phyloP scores from a whole-genome alignment of 2,888 invertebrate genomes.

The Drosophila suboccidentalis region DNA sequence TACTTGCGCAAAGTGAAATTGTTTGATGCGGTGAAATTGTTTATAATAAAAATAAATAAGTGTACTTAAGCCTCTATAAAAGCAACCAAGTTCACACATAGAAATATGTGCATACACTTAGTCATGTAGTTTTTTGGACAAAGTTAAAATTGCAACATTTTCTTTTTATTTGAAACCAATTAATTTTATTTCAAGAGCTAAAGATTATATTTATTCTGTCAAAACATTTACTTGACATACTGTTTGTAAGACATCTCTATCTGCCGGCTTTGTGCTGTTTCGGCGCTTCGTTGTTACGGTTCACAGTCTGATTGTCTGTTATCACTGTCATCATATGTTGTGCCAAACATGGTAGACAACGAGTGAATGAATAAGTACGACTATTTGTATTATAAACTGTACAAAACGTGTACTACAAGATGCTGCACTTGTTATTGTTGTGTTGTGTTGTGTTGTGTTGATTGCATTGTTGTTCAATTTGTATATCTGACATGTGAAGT shows the following conservation, averaged over 20 bases:
- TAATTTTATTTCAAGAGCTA: too few species aligned
- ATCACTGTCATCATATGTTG: conserved; percentile 38
- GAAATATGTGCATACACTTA: neutral
- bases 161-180: too few species aligned
- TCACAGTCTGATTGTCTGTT: conserved; percentile 22
- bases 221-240: too few species aligned
- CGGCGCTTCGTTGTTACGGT: neutral
- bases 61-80: conserved; percentile 1
- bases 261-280: conserved; percentile 1
- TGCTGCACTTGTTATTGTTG: conserved; percentile 21
- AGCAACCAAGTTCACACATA: neutral
- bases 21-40: conserved; percentile 41
- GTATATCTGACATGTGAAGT: conserved; percentile 38
- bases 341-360: conserved; percentile 38
- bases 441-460: conserved; percentile 35
- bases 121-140: neutral
- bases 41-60: conserved; percentile 23
- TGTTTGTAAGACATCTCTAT: neutral
- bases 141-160: neutral
- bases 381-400: conserved; percentile 18
- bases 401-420: conserved; percentile 59
- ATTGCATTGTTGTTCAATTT: conserved; percentile 73
- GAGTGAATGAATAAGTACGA: conserved; percentile 34
- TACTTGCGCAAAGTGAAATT: conserved; percentile 59
- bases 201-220: neutral